Base-by-base conservation (phyloP, 2,888 invertebrate genomes). In the Kryphioiulus occultus region DNA sequence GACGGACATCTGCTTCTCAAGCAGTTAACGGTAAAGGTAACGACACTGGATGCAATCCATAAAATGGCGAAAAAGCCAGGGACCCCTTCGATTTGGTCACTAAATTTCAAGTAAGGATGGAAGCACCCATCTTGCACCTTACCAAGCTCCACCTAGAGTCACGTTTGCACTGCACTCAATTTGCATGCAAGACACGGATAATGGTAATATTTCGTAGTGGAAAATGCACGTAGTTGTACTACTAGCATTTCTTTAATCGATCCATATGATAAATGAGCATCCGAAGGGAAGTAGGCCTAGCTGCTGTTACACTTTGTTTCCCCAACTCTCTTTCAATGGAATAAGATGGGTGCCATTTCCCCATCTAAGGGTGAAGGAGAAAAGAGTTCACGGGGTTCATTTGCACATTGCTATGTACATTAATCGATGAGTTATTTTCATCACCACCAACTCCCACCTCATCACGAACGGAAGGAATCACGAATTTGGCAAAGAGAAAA, bases 111-210 rank as follows among this genome's bases (percentile, higher is more conserved):
- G 39, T 39, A 39, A 39, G 9, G 39, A 9, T 3, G 39, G 3
- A 9, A 39, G 39, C 39, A 9, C 39, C 39, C 39, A 39, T 39
- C 39, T 39, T 39, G 39, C 39, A 39, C 3, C 39, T 39, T 39
- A 39, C 39, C 39, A 39, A 5, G 39, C 3, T 9, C 5, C 9
- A 39, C 39, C 3, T 39, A 9, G 39, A 39, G 47, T 47, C n/a
- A n/a, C n/a, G n/a, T n/a, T n/a, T n/a, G 12, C 47, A 47, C 5
- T 5, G 15, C 12, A 47, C 17, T 53, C 53, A 1, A 53, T 53
- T 53, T 53, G 53, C 53, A 53, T 53, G 53, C 53, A 53, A n/a
- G 53, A 53, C 53, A 53, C n/a, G 53, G 53, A 53, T 53, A n/a
- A n/a, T 53, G 53, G 53, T n/a, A n/a, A 53, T 53, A 53, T 53